phyloP scores from a whole-genome alignment of 92 coral and sea anemone genomes.

The Heliopora coerulea region DNA sequence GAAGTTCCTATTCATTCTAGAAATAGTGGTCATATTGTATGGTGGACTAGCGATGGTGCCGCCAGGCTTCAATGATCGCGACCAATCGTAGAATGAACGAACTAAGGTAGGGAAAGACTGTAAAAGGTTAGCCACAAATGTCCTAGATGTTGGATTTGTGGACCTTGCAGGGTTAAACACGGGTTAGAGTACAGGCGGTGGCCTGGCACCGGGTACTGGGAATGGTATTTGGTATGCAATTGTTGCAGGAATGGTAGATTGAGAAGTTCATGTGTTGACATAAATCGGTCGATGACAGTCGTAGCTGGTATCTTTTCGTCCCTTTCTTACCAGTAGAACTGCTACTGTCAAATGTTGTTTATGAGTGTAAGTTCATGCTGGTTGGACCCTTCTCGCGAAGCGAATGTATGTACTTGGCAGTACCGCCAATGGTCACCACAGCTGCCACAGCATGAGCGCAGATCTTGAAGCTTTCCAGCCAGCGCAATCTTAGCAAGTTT shows the following conservation, averaged over 20 bases:
- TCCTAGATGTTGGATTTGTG: no score
- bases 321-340: constrained; percentile 49
- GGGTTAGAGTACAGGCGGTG: no score
- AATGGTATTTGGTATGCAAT: no score
- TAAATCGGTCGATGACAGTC: constrained; percentile 19
- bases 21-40: background rate
- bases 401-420: constrained; percentile 38
- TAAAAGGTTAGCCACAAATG: background rate
- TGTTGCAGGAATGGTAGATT: no score
- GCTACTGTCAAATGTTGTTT: constrained; percentile 33
- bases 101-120: background rate
- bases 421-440: constrained; percentile 20
- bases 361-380: constrained; percentile 30
- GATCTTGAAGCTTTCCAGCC: constrained; percentile 36
- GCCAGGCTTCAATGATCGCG: constrained; percentile 2
- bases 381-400: background rate
- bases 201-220: no score
- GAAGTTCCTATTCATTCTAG: background rate
- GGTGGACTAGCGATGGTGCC: constrained; percentile 10
- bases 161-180: no score
- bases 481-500: constrained; percentile 44
- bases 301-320: constrained; percentile 18
- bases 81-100: background rate
- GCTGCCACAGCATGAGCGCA: constrained; percentile 52
- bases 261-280: background rate